Evolutionary conservation across 2,113 vertebrate species (phyloP), one percentile per base, ranked within the genome.

Genomic region (Spea bombifrons): DNA sequence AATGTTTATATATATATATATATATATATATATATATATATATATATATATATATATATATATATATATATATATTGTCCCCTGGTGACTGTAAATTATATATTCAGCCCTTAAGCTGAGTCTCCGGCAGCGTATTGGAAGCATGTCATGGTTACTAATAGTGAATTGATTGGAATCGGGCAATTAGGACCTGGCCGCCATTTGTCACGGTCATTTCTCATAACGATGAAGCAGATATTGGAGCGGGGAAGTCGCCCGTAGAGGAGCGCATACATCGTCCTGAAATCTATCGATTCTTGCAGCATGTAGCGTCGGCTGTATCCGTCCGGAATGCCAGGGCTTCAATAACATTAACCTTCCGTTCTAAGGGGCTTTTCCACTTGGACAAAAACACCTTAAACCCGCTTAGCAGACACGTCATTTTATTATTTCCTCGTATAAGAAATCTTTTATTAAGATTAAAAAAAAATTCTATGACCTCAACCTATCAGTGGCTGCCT

Each of bases 81-180:
- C 30, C 30, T 2, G 50, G 50, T 12, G 8, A 15, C 57, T 9
- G 57, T 61, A 61, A 61, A 61, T 61, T 1, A 61, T 8, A n/a
- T 13, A 61, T 61, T 61, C 13, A 61, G 57, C 57, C 57, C 57
- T n/a, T 9, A 1, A 61, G 57, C 57, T 61, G 15, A 61, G 57
- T 61, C 15, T 61, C 57, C 5, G 5, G 15, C 13, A 61, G 10
- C 8, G 15, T n/a, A 15, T 8, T 12, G 57, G 13, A 61, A 61
- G 57, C 57, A n/a, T 61, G 10, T 61, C 57, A 9, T 61, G 57
- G 8, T 61, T 61, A 61, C 57, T 61, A 61, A 61, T 61, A 61
- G 8, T 5, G 17, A 8, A 64, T 64, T 64, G 61, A 64, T 64
- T 30, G 61, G 8, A 7, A 16, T 64, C n/a, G n/a, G 16, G n/a